Evolutionary conservation across 1,140 invertebrate genomes (phyloP), one percentile per base, ranked within the genome.

Genomic region (Psilanteris sp.): DNA sequence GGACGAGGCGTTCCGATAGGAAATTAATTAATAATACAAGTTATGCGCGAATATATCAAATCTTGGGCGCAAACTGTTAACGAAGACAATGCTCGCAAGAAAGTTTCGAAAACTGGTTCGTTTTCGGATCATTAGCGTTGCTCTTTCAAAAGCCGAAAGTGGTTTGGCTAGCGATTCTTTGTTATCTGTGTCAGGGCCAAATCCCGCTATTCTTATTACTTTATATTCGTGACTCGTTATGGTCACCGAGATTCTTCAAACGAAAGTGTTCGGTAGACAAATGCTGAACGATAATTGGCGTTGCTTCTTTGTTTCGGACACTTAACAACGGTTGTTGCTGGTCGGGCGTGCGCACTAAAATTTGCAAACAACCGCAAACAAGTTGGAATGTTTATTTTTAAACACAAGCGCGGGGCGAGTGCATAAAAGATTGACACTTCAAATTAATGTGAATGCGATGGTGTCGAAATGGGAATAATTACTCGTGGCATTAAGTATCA

Each of bases 1-100:
- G 3, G 0, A 7, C 22, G 31, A 13, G n/a, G 24, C 11, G 16
- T 59, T 61, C 43, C 43, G 43, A 59, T 62, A 55, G 31, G 67
- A 72, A 62, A 67, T 55, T 67, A 54, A 67, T 67, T 67, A 48
- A 67, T 67, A 54, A 43, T 55, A 55, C 39, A 11, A 54, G 31
- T 31, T 54, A 20, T 6, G 44, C 57, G 24, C 1, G 24, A 32
- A 48, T 22, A 27, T 5, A 5, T 9, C 9, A 5, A 39, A 14
- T 20, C 32, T 62, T 29, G 10, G 24, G 20, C 11, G 14, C 4
- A 16, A 11, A 24, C 29, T 10, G 0, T 9, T 16, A 11, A 16
- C 8, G 3, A 7, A 57, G 37, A 57, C 37, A 39, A 43, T 36
- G 14, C 2, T 24, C 10, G 15, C 1, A 9, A 7, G 22, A 37